phyloP scores from a whole-genome alignment of 2,113 vertebrate species.

The Tinamus guttatus region DNA sequence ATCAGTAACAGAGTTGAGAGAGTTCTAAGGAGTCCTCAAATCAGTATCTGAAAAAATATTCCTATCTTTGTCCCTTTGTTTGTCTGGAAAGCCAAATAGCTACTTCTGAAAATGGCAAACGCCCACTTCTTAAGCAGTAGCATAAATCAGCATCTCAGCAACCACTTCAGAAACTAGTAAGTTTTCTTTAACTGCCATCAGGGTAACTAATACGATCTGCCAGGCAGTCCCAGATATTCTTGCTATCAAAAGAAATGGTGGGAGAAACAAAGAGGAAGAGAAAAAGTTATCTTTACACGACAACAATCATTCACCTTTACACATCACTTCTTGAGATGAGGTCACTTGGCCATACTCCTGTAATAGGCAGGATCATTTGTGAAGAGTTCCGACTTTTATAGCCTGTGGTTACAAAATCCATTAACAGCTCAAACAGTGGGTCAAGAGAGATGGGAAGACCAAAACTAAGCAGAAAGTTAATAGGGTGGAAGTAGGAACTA shows the following conservation, averaged over 20 bases:
- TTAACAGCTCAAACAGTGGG: background rate
- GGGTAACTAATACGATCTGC: background rate
- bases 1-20: background rate
- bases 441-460: background rate
- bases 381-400: background rate
- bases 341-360: background rate
- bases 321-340: background rate
- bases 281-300: background rate
- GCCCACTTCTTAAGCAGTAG: background rate
- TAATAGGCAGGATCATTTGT: rapidly evolving
- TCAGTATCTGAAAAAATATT: background rate
- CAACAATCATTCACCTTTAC: background rate
- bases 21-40: background rate
- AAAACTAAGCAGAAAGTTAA: background rate
- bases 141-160: background rate
- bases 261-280: background rate
- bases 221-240: background rate
- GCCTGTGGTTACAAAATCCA: background rate
- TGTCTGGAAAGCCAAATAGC: background rate
- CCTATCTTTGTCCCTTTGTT: background rate
- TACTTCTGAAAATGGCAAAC: background rate
- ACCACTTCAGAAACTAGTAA: background rate
- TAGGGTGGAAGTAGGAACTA: background rate
- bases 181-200: background rate
- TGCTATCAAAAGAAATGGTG: background rate